phyloP scores from a whole-genome alignment of 2,888 invertebrate genomes.

The Physocephala rufipes region DNA sequence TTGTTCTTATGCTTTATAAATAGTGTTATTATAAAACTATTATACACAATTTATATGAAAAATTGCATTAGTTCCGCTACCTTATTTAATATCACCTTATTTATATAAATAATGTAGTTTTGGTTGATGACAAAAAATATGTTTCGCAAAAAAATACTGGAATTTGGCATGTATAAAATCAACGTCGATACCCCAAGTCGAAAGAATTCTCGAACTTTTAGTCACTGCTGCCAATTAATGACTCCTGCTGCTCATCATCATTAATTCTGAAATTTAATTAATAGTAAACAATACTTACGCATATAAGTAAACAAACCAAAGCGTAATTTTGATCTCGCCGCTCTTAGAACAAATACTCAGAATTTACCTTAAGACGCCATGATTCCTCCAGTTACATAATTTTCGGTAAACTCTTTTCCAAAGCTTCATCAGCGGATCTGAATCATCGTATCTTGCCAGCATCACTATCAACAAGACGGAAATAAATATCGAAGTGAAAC shows the following conservation, averaged over 20 bases:
- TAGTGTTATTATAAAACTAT: no score
- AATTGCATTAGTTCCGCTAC: neutral
- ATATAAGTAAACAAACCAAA: neutral
- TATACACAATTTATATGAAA: no score
- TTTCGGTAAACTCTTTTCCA: slow-evolving; percentile 64
- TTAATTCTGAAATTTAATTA: slow-evolving; percentile 62
- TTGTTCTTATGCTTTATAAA: no score
- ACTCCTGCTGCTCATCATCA: slow-evolving; percentile 73
- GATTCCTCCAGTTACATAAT: slow-evolving; percentile 58
- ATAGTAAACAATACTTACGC: slow-evolving; percentile 2
- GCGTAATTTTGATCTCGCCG: neutral
- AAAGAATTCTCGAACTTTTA: slow-evolving; percentile 40
- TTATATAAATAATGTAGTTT: slow-evolving; percentile 23
- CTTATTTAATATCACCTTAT: slow-evolving; percentile 29
- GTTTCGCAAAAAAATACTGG: slow-evolving; percentile 44
- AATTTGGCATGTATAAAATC: slow-evolving; percentile 54
- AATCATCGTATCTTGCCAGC: slow-evolving; percentile 81
- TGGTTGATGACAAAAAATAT: neutral
- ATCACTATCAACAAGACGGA: slow-evolving; percentile 69
- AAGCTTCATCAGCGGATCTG: slow-evolving; percentile 76
- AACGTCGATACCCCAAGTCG: slow-evolving; percentile 38
- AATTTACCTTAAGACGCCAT: slow-evolving; percentile 61
- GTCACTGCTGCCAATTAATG: slow-evolving; percentile 68
- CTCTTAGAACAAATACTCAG: neutral
- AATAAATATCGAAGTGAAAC: slow-evolving; percentile 79